These are phyloP conservation scores for Peromyscus eremicus DNA, from an alignment of 2,797 vertebrate genomes.

Conservation along the genomic window DNA sequence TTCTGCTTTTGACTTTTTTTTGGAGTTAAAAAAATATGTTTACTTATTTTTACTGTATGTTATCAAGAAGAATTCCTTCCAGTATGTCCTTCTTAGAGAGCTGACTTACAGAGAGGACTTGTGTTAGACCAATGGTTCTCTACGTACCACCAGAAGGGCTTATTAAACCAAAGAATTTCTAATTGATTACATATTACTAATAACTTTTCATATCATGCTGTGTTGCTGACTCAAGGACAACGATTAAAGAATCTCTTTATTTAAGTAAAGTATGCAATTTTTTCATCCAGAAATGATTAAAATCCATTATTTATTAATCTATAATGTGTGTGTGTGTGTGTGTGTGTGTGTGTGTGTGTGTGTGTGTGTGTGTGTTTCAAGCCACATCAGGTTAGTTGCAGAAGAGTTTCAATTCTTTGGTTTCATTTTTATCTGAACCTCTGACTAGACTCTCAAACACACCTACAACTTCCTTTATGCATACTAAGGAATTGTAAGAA, in stretches of 20 bases:
- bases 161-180: constrained; percentile 42
- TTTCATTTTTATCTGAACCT: not conserved
- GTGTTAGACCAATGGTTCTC: not conserved
- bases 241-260: not conserved
- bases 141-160: not conserved
- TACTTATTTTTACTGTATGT: not conserved
- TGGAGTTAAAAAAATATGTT: not conserved
- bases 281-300: not conserved
- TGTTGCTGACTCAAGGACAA: not conserved
- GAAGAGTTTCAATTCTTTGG: not conserved
- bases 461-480: not conserved
- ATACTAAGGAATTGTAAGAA: not conserved
- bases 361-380: not conserved
- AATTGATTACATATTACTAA: constrained; percentile 28
- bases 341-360: not conserved
- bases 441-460: not conserved
- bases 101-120: constrained; percentile 46
- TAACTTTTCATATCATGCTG: not conserved
- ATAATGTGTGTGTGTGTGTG: not conserved
- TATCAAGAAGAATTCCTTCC: not conserved
- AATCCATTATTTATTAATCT: constrained; percentile 52
- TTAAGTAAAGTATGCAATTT: constrained; percentile 18
- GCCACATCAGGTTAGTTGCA: not conserved
- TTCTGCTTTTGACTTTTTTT: constrained; percentile 32
- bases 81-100: not conserved